A percentile compares a stretch with the other conserved stretches of the same genome.
These are phyloP conservation scores for Drosophila meridionalis DNA, from an alignment of 2,888 invertebrate genomes.

Conservation along the genomic window DNA sequence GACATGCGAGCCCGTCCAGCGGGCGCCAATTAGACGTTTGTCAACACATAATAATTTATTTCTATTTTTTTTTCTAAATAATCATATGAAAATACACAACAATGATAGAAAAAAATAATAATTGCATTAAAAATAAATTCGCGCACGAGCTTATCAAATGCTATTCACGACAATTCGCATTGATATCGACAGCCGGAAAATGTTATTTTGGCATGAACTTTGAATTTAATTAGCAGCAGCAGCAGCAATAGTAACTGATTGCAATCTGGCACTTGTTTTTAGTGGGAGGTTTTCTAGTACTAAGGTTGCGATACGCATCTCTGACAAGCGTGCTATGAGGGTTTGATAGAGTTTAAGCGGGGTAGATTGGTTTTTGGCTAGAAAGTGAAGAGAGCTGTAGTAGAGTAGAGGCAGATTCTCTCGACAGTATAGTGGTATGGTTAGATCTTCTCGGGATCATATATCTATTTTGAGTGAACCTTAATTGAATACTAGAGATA, in stretches of 20 bases:
- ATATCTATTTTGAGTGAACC: too few species aligned
- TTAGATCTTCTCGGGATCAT: too few species aligned
- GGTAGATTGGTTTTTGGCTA: not conserved
- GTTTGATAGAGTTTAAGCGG: not conserved
- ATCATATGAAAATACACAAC: constrained; percentile 22
- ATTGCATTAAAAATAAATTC: constrained; percentile 26
- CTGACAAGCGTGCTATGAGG: not conserved
- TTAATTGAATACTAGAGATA: not conserved
- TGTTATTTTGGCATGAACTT: constrained; percentile 22
- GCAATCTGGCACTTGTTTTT: constrained; percentile 2
- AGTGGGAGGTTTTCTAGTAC: not conserved
- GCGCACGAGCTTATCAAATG: constrained; percentile 30
- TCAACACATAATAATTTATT: constrained; percentile 57
- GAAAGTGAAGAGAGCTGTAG: not conserved
- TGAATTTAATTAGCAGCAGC: constrained; percentile 20
- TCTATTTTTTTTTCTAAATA: constrained; percentile 30
- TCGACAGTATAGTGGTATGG: too few species aligned
- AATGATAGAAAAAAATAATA: constrained; percentile 12
- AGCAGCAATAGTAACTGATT: constrained; percentile 7
- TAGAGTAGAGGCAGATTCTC: too few species aligned
- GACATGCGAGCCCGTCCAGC: constrained; percentile 49
- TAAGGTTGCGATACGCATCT: constrained; percentile 11
- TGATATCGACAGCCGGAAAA: constrained; percentile 28
- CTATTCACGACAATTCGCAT: constrained; percentile 10
- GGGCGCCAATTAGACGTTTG: constrained; percentile 65